phyloP scores from a whole-genome alignment of 92 coral and sea anemone genomes.

The Actinernus sp. region DNA sequence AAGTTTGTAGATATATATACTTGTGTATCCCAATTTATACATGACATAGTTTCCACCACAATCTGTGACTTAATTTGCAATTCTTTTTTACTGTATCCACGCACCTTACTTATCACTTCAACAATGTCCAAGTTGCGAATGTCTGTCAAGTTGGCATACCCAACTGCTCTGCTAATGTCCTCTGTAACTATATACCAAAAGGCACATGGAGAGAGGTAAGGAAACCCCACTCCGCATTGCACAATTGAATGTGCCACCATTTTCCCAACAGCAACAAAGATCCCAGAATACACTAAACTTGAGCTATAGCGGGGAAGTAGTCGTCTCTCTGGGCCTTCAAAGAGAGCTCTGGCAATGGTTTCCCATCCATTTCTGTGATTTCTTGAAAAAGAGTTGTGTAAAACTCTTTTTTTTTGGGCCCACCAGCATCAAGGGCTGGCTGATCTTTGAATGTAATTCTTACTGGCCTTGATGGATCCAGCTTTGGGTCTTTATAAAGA shows the following conservation, averaged over 20 bases:
- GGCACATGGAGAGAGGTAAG: slow-evolving; percentile 53
- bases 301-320: slow-evolving; percentile 45
- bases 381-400: slow-evolving; percentile 35
- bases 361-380: slow-evolving; percentile 13
- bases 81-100: no score
- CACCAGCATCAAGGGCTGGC: slow-evolving; percentile 47
- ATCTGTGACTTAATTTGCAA: no score
- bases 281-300: slow-evolving; percentile 64
- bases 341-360: slow-evolving; percentile 22
- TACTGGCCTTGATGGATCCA: slow-evolving; percentile 42
- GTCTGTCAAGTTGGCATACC: slow-evolving; percentile 54
- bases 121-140: slow-evolving; percentile 51
- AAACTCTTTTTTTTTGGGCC: slow-evolving; percentile 56
- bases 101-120: slow-evolving; percentile 34
- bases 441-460: slow-evolving; percentile 24
- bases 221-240: slow-evolving; percentile 75
- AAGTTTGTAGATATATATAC: no score
- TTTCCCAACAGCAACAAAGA: slow-evolving; percentile 62
- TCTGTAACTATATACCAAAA: slow-evolving; percentile 69
- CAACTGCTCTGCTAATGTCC: slow-evolving; percentile 52
- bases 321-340: slow-evolving; percentile 49
- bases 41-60: no score
- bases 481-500: slow-evolving; percentile 26
- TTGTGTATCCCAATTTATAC: no score
- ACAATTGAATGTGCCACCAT: slow-evolving; percentile 77